Conservation (phyloP, 2,888 invertebrate species). For the Unio pictorum region DNA sequence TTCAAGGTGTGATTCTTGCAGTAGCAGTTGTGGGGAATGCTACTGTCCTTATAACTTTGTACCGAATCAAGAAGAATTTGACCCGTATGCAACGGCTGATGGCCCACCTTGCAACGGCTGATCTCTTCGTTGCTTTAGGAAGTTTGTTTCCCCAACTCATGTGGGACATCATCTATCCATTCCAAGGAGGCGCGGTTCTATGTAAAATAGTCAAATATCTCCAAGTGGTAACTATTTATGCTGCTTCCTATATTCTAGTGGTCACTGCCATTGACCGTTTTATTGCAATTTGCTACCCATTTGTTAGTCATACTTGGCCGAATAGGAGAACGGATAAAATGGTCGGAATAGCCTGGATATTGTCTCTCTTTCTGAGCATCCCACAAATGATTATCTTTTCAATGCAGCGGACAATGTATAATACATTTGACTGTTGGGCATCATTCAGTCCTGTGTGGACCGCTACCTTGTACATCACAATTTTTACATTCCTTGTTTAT, state of each 20-base stretch:
- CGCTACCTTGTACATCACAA: constrained; percentile 66
- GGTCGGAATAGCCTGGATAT: constrained; percentile 70
- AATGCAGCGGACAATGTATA: constrained; percentile 30
- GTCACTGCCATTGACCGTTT: constrained; percentile 71
- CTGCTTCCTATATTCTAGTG: constrained; percentile 67
- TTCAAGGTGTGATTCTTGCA: constrained; percentile 55
- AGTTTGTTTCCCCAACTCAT: constrained; percentile 77
- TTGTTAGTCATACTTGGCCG: constrained; percentile 76
- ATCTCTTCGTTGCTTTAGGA: constrained; percentile 80
- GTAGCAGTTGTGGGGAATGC: constrained; percentile 62
- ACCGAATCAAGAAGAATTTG: constrained; percentile 72
- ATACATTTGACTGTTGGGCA: constrained; percentile 57
- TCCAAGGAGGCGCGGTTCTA: constrained; percentile 62
- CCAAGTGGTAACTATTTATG: constrained; percentile 72
- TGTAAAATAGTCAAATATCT: constrained; percentile 77
- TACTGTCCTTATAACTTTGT: constrained; percentile 51
- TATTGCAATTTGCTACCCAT: constrained; percentile 75
- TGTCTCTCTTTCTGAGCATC: constrained; percentile 75
- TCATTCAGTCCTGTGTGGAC: constrained; percentile 59
- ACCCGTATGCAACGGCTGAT: constrained; percentile 82
- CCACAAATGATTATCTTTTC: constrained; percentile 75
- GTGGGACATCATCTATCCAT: constrained; percentile 60
- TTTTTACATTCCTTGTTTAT: constrained; percentile 68
- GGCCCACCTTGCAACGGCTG: constrained; percentile 80
- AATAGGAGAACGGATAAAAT: constrained; percentile 65